phyloP scores from a whole-genome alignment of 2,113 vertebrate species.

The Oriolus oriolus region DNA sequence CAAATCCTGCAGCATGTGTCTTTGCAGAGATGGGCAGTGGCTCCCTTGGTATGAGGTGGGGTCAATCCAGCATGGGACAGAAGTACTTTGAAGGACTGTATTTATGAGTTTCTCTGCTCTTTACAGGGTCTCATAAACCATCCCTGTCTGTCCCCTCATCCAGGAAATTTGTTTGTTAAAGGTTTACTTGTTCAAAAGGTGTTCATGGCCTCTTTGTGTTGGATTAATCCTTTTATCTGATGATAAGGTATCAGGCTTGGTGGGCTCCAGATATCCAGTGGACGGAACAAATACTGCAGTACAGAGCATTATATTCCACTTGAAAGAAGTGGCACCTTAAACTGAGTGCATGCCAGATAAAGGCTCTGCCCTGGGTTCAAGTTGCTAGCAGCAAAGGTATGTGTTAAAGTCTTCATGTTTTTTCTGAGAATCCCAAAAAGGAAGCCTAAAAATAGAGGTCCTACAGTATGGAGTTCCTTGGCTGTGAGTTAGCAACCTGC shows the following conservation, averaged over 20 bases:
- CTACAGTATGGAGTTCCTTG: background rate
- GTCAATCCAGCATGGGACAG: background rate
- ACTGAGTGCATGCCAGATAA: background rate
- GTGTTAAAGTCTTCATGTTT: background rate
- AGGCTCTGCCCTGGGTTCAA: background rate
- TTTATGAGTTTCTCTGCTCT: slow-evolving; percentile 3
- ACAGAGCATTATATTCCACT: background rate
- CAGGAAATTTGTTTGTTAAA: slow-evolving; percentile 1
- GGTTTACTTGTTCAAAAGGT: background rate
- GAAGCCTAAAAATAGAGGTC: slow-evolving; percentile 9
- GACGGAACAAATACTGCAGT: background rate
- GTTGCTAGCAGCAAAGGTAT: slow-evolving; percentile 2
- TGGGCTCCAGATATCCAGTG: background rate
- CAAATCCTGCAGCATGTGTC: background rate
- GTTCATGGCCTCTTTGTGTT: background rate
- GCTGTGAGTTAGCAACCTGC: background rate
- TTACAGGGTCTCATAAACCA: background rate
- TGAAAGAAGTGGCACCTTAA: slow-evolving; percentile 10
- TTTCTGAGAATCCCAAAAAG: background rate
- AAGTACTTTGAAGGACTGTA: background rate
- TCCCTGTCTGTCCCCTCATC: background rate
- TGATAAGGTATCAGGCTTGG: background rate
- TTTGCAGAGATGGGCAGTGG: background rate
- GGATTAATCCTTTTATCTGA: slow-evolving; percentile 29
- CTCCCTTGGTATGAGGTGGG: background rate